Evolutionary conservation across 2,888 invertebrate species (phyloP).

Genomic region (Tachystola acroxantha): DNA sequence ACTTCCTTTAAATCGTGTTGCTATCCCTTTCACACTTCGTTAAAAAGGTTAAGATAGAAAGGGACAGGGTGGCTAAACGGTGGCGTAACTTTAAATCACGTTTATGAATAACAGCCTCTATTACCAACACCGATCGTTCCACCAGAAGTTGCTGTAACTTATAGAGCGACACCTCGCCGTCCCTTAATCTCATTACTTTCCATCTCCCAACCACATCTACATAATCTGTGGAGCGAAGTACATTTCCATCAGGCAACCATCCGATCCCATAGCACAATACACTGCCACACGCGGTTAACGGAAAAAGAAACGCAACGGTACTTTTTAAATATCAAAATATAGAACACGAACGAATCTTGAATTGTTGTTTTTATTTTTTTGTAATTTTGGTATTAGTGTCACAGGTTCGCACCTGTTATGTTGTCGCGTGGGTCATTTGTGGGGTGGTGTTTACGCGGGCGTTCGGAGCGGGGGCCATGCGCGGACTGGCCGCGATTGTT

Average conservation of each 20-base stretch:
- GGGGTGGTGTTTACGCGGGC: conserved; percentile 26
- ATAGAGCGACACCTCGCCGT: no score
- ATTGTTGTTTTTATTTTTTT: conserved; percentile 26
- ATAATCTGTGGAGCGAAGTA: conserved; percentile 9
- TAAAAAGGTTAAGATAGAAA: no score
- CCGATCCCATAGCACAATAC: conserved; percentile 50
- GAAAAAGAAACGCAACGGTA: conserved; percentile 44
- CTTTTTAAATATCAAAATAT: conserved; percentile 32
- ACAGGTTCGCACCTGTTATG: conserved; percentile 40
- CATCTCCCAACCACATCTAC: conserved; percentile 4
- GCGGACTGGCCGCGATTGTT: conserved; percentile 68
- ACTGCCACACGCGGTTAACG: conserved; percentile 50
- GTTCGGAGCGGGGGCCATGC: conserved; percentile 56
- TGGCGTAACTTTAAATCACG: no score
- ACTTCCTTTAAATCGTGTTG: no score
- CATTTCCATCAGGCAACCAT: conserved; percentile 41
- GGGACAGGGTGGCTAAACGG: no score
- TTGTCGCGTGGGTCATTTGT: conserved; percentile 26
- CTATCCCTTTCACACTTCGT: no score
- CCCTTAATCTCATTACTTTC: background rate
- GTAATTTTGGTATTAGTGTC: conserved; percentile 28
- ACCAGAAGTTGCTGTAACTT: no score
- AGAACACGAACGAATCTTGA: conserved; percentile 52
- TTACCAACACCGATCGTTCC: no score
- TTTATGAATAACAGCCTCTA: no score